Conservation (phyloP, 1,140 invertebrate species). For the Zaprionus taronus region DNA sequence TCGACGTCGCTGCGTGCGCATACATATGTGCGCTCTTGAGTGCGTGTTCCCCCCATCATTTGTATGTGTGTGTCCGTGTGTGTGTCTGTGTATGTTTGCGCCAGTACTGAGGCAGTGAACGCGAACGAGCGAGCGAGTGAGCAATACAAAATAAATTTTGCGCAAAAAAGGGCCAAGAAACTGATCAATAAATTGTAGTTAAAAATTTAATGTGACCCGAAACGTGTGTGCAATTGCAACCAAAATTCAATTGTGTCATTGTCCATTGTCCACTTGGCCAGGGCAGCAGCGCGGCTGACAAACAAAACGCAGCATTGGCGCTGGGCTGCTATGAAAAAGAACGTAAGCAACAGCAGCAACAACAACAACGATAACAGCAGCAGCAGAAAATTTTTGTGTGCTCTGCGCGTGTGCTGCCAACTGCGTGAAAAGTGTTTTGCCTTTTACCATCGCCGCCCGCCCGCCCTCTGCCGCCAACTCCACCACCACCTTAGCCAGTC, state of each 20-base stretch:
- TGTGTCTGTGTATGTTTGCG: conserved; percentile 43
- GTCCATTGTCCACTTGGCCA: conserved; percentile 8
- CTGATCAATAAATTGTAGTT: conserved; percentile 51
- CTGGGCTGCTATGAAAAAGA: conserved; percentile 41
- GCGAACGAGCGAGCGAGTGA: conserved; percentile 58
- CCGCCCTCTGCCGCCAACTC: background rate
- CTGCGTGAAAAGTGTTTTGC: conserved; percentile 45
- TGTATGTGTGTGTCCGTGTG: conserved; percentile 16
- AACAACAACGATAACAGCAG: conserved; percentile 28
- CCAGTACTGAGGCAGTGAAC: conserved; percentile 42
- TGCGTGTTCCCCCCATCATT: conserved; percentile 19
- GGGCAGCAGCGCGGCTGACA: conserved; percentile 28
- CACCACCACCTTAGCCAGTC: background rate
- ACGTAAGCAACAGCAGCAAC: conserved; percentile 46
- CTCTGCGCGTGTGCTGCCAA: conserved; percentile 53
- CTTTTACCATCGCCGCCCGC: conserved; percentile 23
- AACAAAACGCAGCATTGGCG: conserved; percentile 24
- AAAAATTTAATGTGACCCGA: conserved; percentile 39
- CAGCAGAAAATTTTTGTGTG: conserved; percentile 50
- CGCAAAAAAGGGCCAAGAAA: conserved; percentile 47
- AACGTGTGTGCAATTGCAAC: conserved; percentile 28
- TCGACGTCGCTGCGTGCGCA: conserved; percentile 47
- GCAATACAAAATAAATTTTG: conserved; percentile 60
- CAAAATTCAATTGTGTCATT: conserved; percentile 18
- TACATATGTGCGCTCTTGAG: conserved; percentile 35